phyloP scores from a whole-genome alignment of 2,113 vertebrate species.

The Melanerpes formicivorus region DNA sequence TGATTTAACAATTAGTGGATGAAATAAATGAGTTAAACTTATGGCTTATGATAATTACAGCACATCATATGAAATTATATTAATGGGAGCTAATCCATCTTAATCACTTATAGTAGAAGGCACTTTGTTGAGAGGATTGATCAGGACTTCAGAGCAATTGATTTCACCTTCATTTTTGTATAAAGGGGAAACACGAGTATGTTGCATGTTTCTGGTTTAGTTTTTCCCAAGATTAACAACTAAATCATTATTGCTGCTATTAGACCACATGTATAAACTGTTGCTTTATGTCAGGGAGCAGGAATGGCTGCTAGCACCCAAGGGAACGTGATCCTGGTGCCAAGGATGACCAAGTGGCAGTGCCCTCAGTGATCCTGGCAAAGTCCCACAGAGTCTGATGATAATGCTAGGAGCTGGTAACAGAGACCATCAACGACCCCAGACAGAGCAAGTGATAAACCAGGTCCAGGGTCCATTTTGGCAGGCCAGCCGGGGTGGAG shows the following conservation, averaged over 20 bases:
- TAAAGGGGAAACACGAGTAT: background rate
- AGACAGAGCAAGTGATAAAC: background rate
- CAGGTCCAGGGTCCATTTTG: background rate
- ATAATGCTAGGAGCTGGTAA: background rate
- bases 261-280: background rate
- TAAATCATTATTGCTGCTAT: background rate
- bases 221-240: background rate
- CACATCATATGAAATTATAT: background rate
- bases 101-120: background rate
- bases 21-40: conserved; percentile 5
- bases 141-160: background rate
- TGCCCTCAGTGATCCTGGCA: background rate
- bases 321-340: background rate
- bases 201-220: background rate
- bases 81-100: background rate
- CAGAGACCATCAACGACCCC: background rate
- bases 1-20: background rate
- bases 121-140: background rate
- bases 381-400: background rate
- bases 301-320: background rate
- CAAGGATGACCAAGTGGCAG: background rate
- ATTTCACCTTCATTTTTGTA: background rate
- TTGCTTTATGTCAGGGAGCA: background rate
- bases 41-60: background rate
- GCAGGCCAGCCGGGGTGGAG: background rate